Evolutionary conservation across 1,140 invertebrate genomes (phyloP), one percentile per base, ranked within the genome.

Genomic region (Leucophenga varia): DNA sequence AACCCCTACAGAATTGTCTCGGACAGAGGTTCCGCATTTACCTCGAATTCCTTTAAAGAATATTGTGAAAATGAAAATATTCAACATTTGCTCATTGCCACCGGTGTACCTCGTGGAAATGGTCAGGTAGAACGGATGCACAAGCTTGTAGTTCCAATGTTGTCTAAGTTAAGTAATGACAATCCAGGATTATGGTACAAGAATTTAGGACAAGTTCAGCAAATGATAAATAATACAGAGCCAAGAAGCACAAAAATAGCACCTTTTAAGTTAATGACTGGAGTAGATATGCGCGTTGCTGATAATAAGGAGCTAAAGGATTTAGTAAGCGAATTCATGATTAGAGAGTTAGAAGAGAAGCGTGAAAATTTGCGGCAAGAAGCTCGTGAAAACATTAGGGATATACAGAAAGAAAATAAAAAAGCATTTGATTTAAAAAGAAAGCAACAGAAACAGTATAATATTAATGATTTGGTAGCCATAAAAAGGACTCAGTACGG

Each of bases 201-300:
- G 39, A 20, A 67, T 35, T 49, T 77, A 0, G 40, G 50, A 5
- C 41, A 25, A 21, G 47, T 71, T 3, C 67, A 76, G 43, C 44
- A 53, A 40, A 44, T 40, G 8, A 21, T 78, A 17, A 76, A 76
- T 44, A 55, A 44, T 3, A 71, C 71, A 0, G 61, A 42, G 12
- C 59, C 74, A 13, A 40, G 68, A 41, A 68, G 61, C 34, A 74
- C 67, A 1, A 54, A 54, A 4, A 55, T 14, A 0, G 61, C 67
- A 6, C 76, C 70, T 1, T 75, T 75, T 48, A 35, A 74, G 19
- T 4, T 78, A 6, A 16, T 77, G 10, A 47, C 57, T 28, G 65
- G 69, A 7, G 52, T 55, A 1, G 53, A 60, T 32, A 61, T 75
- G 48, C 54, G 43, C n/a, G n/a, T n/a, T n/a, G n/a, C n/a, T n/a